A percentile compares a stretch with the other conserved stretches of the same genome.
These are phyloP conservation scores for Tanytarsus gracilentus DNA, from an alignment of 2,888 invertebrate genomes.

Conservation along the genomic window DNA sequence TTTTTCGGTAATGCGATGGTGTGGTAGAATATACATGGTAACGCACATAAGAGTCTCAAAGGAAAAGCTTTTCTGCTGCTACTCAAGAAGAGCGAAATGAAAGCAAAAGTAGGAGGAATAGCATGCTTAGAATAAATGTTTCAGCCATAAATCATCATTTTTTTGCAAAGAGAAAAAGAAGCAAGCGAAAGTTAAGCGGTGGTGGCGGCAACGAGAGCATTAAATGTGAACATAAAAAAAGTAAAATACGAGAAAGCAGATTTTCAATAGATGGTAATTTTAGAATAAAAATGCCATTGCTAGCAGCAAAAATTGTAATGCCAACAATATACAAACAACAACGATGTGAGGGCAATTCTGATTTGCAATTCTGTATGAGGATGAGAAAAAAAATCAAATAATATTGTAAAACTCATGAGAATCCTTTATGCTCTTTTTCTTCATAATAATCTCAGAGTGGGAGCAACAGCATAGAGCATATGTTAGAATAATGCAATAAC, in stretches of 20 bases:
- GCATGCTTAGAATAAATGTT: conserved; percentile 24
- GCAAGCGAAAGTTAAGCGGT: too few relatives aligned
- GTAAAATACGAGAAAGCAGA: conserved; percentile 7
- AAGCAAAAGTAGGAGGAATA: background rate
- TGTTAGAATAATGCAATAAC: conserved; percentile 26
- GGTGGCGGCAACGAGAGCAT: too few relatives aligned
- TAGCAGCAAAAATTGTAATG: background rate
- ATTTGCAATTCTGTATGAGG: background rate
- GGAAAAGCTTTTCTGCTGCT: too few relatives aligned
- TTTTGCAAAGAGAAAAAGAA: too few relatives aligned
- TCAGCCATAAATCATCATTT: conserved; percentile 28
- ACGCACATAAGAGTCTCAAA: too few relatives aligned
- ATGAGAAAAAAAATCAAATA: conserved; percentile 3
- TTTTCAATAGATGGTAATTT: background rate
- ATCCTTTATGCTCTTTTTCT: background rate
- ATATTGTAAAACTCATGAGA: background rate
- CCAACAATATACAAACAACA: too few relatives aligned
- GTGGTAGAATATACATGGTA: too few relatives aligned
- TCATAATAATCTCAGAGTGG: background rate
- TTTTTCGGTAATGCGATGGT: too few relatives aligned
- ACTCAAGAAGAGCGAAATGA: background rate
- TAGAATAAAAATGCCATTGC: background rate
- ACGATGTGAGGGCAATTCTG: too few relatives aligned
- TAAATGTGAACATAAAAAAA: too few relatives aligned
- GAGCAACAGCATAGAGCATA: conserved; percentile 8